Evolutionary conservation across 1,140 invertebrate species (phyloP), one percentile per base, ranked within the genome.

Genomic region (Bacillus rossius): DNA sequence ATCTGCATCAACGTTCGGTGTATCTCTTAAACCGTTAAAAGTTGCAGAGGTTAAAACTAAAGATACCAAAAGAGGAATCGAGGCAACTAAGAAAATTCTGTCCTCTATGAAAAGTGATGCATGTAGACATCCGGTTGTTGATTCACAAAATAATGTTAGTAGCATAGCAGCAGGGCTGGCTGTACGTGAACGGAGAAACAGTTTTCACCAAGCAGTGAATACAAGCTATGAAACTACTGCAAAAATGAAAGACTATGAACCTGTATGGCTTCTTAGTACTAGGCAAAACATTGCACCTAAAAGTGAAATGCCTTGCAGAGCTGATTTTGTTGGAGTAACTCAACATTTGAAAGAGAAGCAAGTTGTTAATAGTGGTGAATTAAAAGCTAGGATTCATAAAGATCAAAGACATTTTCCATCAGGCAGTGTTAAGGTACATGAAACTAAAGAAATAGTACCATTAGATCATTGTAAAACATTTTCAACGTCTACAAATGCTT

Each of bases 151-250:
- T 37, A 62, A 64, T 58, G 62, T 67, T 10, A 65, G 65, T 42
- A 57, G 67, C 8, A 59, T 71, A 53, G 64, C 68, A 16, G 67
- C 64, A 41, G 69, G 69, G 0, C 43, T 72, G 16, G 68, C 71
- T 4, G 61, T 70, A 19, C 65, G 73, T 14, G 73, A 76, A 54
- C 56, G 74, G 48, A 58, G 74, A 37, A 74, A 75, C 56, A 76
- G 74, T 63, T 76, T 75, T 64, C 61, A 73, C 20, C 71, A 75
- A 61, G 74, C 74, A 8, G 67, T 76, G 13, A 66, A 64, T 57
- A 73, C 68, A 60, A 64, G 67, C 37, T 45, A 13, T 25, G 42
- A 51, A 42, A 25, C 19, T 2, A 43, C 13, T 34, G n/a, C 25
- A 20, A 55, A 41, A 13, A 8, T 41, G 5, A 16, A 34, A 57